Evolutionary conservation across 2,113 vertebrate species (phyloP), one percentile per base, ranked within the genome.

Genomic region (Seriola quinqueradiata): DNA sequence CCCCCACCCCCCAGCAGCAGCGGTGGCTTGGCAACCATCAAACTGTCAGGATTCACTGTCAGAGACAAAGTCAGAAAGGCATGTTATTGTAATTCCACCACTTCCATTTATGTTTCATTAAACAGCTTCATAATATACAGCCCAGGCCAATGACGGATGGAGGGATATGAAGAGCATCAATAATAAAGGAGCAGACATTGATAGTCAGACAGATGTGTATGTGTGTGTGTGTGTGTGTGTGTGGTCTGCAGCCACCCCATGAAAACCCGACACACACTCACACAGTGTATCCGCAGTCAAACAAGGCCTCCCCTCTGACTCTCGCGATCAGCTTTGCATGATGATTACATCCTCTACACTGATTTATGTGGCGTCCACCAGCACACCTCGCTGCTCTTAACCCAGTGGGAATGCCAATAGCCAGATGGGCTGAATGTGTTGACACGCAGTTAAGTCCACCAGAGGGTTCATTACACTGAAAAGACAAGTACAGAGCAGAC

Each of bases 101-200:
- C 63, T 77, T 89, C 67, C 58, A 70, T 91, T 83, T 88, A 86
- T 91, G 85, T 92, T 93, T 93, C 82, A 93, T 93, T 91, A 90
- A 91, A 91, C 76, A 82, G 57, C 71, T 92, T 93, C 63, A 92
- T 89, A 84, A 93, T 84, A 74, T 79, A 74, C 71, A 61, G 58
- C 21, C 34, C 42, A 14, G n/a, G 59, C 64, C 70, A 60, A 77
- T 44, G 67, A 89, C 68, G 83, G 75, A 87, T 79, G 63, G 42
- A 75, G 42, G 46, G 70, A 83, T 89, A 92, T 90, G 83, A 90
- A 57, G 58, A 58, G 60, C 86, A 92, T 93, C 59, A 87, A 90
- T 92, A 84, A 90, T 92, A 42, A 36, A 87, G 61, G n/a, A 61
- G 74, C 38, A 61, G 63, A 40, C 28, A 42, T 0, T 73, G 70